Base-by-base conservation (phyloP, 2,113 vertebrate genomes). In the Typhlomys cinereus region DNA sequence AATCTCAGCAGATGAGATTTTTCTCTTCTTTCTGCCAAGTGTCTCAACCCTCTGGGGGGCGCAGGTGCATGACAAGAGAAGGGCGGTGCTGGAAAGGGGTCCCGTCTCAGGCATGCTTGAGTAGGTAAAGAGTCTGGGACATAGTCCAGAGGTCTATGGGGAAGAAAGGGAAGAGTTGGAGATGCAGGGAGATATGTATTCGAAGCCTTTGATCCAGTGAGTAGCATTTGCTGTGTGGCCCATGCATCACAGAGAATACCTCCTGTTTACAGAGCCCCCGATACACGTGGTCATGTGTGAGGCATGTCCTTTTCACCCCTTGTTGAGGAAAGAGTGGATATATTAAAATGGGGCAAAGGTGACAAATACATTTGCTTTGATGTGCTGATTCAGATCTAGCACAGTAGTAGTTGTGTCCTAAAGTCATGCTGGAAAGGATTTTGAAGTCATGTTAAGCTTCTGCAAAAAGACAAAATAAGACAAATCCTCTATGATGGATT, bases 161-260 rank as follows among this genome's bases (percentile, higher is more conserved):
- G 75, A 36, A 11, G 2, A 17, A 18, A 44, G 27, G 29, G 59
- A 64, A 48, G 36, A 80, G 20, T 69, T n/a, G 36, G 66, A 34
- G 25, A 34, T 1, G 14, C 11, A 20, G 17, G 9, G 25, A 4
- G 23, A 9, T 39, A 27, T 2, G 1, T 1, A 1, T 59, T 3
- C 39, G 15, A 78, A 69, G 48, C 36, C 61, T 57, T 41, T 25
- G 31, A 34, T 39, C 66, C 66, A 31, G 5, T 4, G 12, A 0
- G 7, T 3, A 66, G n/a, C 41, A 8, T 54, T 5, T 41, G 2
- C n/a, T 46, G 4, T 4, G 31, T 29, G 2, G 14, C n/a, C 18
- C 36, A 34, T 8, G 4, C 1, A 18, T 4, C 11, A 39, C 25
- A 44, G n/a, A 59, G 59, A 88, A 36, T 23, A 10, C 4, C 27